Evolutionary conservation across 2,797 vertebrate species (phyloP).

Genomic region (Neomorphus geoffroyi): DNA sequence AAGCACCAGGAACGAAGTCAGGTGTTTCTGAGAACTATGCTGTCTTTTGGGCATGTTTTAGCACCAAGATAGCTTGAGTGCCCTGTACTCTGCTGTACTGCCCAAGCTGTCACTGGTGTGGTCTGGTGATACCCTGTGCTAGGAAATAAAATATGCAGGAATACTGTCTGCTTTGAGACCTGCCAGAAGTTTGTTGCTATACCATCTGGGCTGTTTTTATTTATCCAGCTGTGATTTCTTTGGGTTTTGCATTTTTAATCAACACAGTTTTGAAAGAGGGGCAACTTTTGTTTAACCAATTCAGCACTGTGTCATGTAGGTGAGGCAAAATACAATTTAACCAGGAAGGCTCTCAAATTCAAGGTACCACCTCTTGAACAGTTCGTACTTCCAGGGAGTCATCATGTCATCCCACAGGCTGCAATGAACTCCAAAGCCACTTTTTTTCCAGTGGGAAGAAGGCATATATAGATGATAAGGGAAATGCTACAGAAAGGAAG

Average conservation of each 20-base stretch:
- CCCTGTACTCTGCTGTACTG: background rate
- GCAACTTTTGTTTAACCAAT: constrained; percentile 62
- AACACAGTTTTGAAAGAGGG: constrained; percentile 63
- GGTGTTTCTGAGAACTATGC: background rate
- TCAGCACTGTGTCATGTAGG: background rate
- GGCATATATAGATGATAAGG: background rate
- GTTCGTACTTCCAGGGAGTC: background rate
- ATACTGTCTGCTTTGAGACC: constrained; percentile 69
- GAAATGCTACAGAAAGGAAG: background rate
- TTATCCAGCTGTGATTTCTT: constrained; percentile 78
- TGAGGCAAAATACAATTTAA: constrained; percentile 3
- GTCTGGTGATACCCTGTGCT: background rate
- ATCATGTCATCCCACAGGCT: background rate
- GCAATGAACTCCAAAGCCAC: background rate
- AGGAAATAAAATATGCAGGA: constrained; percentile 74
- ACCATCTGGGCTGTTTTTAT: constrained; percentile 76
- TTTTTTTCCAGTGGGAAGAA: background rate
- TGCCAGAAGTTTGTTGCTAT: constrained; percentile 73
- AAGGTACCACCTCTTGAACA: background rate
- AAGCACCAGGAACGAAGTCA: background rate
- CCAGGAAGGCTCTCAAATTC: background rate
- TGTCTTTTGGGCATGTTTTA: background rate
- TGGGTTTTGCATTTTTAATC: constrained; percentile 77
- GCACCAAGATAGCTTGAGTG: background rate
- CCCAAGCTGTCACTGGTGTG: background rate